These are phyloP conservation scores for Philereme vetulata DNA, from an alignment of 2,888 invertebrate genomes.

Conservation along the genomic window DNA sequence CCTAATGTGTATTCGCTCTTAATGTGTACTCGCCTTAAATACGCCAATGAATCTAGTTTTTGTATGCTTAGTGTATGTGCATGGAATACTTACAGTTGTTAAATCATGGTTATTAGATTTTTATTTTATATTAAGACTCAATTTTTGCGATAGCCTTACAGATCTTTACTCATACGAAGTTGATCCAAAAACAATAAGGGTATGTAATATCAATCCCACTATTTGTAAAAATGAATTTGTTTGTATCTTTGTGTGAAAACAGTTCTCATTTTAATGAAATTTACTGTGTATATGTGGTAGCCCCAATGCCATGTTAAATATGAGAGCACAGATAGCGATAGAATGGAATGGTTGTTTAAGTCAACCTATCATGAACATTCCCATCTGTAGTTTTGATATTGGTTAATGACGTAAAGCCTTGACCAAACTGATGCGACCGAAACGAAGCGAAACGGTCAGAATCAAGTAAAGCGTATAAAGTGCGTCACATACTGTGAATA, in stretches of 20 bases:
- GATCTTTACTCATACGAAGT: neutral
- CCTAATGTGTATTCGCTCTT: no score
- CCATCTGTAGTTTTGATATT: constrained; percentile 10
- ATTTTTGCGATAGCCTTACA: neutral
- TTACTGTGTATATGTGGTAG: no score
- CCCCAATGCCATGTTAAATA: neutral
- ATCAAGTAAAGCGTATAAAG: no score
- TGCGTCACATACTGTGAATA: no score
- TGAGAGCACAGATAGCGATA: neutral
- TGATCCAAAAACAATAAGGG: no score
- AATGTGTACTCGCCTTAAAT: no score
- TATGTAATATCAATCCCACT: no score
- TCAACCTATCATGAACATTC: neutral
- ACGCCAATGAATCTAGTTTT: neutral
- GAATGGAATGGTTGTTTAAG: neutral
- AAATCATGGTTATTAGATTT: constrained; percentile 12
- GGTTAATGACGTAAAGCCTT: neutral
- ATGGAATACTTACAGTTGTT: constrained; percentile 5
- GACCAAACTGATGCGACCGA: no score
- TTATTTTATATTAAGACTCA: neutral
- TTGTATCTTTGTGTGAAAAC: no score
- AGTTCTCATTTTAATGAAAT: no score
- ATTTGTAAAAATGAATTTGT: no score
- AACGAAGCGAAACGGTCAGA: no score
- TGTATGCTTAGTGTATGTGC: neutral